These are phyloP conservation scores for Champsocephalus gunnari DNA, from an alignment of 2,797 vertebrate species.

Conservation along the genomic window DNA sequence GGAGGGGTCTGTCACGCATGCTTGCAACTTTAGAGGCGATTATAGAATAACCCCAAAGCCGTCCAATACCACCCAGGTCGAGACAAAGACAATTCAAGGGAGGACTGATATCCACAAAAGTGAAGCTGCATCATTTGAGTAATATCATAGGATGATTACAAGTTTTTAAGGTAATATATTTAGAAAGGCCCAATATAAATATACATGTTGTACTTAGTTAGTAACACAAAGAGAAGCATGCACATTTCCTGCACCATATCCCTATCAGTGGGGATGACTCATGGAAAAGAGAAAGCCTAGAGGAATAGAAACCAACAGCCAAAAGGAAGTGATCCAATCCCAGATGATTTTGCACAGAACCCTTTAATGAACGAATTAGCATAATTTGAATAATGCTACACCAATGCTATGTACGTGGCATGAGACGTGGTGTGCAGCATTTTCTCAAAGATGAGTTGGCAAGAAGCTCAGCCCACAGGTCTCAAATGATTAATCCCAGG, in stretches of 20 bases:
- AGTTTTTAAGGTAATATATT: background rate
- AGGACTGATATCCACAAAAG: background rate
- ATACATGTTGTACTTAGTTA: background rate
- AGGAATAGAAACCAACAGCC: conserved; percentile 48
- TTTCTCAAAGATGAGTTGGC: conserved; percentile 54
- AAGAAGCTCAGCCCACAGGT: conserved; percentile 51
- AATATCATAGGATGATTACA: background rate
- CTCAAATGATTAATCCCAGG: conserved; percentile 64
- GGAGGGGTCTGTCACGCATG: background rate
- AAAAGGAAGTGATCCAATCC: conserved; percentile 38
- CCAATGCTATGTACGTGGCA: conserved; percentile 50
- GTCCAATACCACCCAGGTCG: background rate
- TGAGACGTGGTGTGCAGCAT: conserved; percentile 32
- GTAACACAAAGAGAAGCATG: background rate
- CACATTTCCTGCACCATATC: conserved; percentile 23
- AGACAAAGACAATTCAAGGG: conserved; percentile 6
- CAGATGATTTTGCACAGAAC: conserved; percentile 44
- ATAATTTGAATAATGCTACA: conserved; percentile 43
- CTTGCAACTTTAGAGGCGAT: background rate
- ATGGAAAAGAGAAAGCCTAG: conserved; percentile 37
- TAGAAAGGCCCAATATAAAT: background rate
- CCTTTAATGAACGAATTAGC: conserved; percentile 49
- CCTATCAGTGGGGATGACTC: conserved; percentile 36
- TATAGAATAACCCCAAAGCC: background rate
- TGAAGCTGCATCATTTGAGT: conserved; percentile 9